Base-by-base conservation (phyloP, 2,113 vertebrate genomes). In the Campylomormyrus tamandua region DNA sequence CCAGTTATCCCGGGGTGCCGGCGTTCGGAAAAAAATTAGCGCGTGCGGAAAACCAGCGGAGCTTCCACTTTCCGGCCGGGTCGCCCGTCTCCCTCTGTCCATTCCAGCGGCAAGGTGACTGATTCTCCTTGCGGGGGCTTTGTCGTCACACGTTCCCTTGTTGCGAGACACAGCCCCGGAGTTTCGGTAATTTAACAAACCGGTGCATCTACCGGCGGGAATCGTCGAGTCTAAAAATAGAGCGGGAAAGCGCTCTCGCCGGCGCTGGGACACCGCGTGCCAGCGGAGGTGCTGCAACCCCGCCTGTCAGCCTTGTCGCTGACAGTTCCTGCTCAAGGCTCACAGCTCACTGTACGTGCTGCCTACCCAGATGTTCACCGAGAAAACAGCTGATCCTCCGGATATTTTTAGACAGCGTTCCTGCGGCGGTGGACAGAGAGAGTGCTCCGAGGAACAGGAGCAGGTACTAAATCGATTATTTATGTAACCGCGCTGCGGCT, bases 101-200 rank as follows among this genome's bases (percentile, higher is more conserved):
- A 92, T 87, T 77, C 91, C 90, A 86, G 90, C 77, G 62, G 87
- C 89, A 46, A 90, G 89, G 86, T 92, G 91, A 93, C 92, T 89
- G 91, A 93, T 80, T 39, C 35, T 42, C 35, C 74, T 17, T 13
- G 62, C 27, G n/a, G 62, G 62, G n/a, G n/a, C n/a, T 4, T 53
- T 87, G 92, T 91, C 92, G 92, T 91, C 90, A 90, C 66, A 80
- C 56, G 88, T 91, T 89, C 90, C 45, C 90, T 5, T n/a, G 46
- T 52, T 7, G 85, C 15, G 49, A 87, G 45, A 5, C 24, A 17
- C 9, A 9, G 24, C 27, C 48, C 15, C 15, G 88, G 87, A 50
- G 91, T 93, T 90, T 92, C 92, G 93, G 89, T 93, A 92, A 93
- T 90, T 90, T 91, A 86, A 89, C 91, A 92, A 92, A 94, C 93